phyloP scores from a whole-genome alignment of 2,888 invertebrate species.

The Charanyca ferruginea region DNA sequence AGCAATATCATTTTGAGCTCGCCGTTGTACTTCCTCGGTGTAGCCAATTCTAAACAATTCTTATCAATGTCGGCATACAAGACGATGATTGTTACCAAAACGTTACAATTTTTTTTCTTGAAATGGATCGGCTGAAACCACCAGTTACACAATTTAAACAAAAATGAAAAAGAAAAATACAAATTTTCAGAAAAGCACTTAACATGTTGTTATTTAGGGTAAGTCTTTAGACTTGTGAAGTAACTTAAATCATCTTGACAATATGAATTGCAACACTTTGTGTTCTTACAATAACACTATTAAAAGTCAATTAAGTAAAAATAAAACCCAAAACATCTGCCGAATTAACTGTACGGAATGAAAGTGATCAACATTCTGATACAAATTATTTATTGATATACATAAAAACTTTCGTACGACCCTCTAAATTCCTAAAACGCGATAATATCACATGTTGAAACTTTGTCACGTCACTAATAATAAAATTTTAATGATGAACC shows the following conservation, averaged over 20 bases:
- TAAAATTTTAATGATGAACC: background rate
- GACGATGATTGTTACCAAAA: too few relatives aligned
- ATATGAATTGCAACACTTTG: constrained; percentile 4
- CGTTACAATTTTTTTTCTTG: too few relatives aligned
- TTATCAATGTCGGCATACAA: too few relatives aligned
- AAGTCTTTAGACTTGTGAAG: too few relatives aligned
- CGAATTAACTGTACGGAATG: constrained; percentile 14
- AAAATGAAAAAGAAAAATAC: too few relatives aligned
- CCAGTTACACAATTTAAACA: too few relatives aligned
- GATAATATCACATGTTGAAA: constrained; percentile 1
- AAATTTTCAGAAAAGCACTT: too few relatives aligned
- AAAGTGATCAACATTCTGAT: constrained; percentile 42
- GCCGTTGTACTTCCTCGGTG: too few relatives aligned
- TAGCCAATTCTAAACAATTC: too few relatives aligned
- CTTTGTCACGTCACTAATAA: constrained; percentile 3
- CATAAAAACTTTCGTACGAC: constrained; percentile 30
- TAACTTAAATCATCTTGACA: background rate
- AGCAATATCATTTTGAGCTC: background rate
- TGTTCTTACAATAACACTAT: constrained; percentile 32
- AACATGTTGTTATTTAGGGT: too few relatives aligned
- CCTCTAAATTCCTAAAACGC: constrained; percentile 25
- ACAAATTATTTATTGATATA: constrained; percentile 32
- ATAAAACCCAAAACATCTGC: constrained; percentile 37
- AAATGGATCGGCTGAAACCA: too few relatives aligned
- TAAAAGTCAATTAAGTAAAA: constrained; percentile 26